Evolutionary conservation across 2,888 invertebrate species (phyloP).

Genomic region (Perdita meconis): DNA sequence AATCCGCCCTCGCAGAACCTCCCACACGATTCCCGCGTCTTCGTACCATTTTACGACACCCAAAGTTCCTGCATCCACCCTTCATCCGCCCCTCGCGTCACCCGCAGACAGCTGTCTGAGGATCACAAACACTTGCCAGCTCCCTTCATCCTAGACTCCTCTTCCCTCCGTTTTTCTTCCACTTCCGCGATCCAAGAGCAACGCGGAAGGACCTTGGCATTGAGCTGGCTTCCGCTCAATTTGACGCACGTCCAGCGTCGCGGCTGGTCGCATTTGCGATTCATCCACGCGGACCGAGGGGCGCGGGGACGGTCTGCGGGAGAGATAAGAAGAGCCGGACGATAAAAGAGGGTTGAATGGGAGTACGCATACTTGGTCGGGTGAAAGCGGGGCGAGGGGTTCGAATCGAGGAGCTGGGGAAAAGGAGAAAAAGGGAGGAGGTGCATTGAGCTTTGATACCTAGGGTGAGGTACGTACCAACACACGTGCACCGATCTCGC

Average conservation of each 20-base stretch:
- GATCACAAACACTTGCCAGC: background rate
- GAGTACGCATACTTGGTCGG: conserved; percentile 1
- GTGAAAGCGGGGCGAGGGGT: background rate
- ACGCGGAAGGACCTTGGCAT: conserved; percentile 75
- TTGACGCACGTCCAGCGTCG: conserved; percentile 60
- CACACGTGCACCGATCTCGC: conserved; percentile 8
- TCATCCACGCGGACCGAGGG: conserved; percentile 46
- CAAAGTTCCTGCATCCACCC: background rate
- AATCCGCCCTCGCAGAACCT: background rate
- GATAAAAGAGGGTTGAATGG: conserved; percentile 53
- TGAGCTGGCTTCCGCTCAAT: conserved; percentile 71
- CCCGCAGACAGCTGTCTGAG: conserved; percentile 11
- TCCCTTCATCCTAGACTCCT: too few relatives aligned
- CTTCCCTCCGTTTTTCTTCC: conserved; percentile 1
- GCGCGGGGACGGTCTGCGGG: conserved; percentile 13
- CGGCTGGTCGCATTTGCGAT: conserved; percentile 42
- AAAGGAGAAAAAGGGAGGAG: conserved; percentile 54
- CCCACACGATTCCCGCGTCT: conserved; percentile 32
- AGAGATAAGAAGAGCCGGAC: conserved; percentile 11
- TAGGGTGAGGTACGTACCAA: conserved; percentile 61
- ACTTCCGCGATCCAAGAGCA: conserved; percentile 1
- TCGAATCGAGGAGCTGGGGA: conserved; percentile 3
- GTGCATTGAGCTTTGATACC: conserved; percentile 72
- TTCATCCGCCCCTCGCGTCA: background rate
- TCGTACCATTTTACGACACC: conserved; percentile 20